Base-by-base conservation (phyloP, 2,113 vertebrate genomes). In the Monopterus albus region DNA sequence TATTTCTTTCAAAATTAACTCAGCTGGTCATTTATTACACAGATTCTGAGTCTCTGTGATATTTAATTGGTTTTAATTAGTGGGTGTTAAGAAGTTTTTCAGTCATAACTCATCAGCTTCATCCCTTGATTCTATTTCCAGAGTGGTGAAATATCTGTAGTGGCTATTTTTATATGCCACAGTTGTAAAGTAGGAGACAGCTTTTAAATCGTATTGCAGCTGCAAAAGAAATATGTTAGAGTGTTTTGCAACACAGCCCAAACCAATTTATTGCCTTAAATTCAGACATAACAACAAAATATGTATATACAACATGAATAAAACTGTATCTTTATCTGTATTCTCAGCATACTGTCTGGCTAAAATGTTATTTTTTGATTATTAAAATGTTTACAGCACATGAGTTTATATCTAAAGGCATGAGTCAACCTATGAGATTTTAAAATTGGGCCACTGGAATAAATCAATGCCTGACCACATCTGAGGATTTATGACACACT, bases 161-260 rank as follows among this genome's bases (percentile, higher is more conserved):
- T 91, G 90, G 89, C 49, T 82, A 26, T 74, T 73, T 77, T 86
- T 79, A 88, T 87, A 72, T 79, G 68, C 63, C 29, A 81, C 52
- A 67, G 79, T 40, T 84, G 68, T 84, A 79, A 82, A 39, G 72
- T 40, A 45, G 62, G 55, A 81, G 82, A 78, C 85, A 66, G 75
- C 57, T 66, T 75, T 85, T 64, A 80, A 73, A 59, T 45, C 2
- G 31, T 75, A 68, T 57, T 75, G 50, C 12, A 51, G 21, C 38
- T 77, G 62, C 53, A 72, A 76, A 82, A 55, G 0, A 56, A 75
- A 62, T 69, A 14, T 43, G 20, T 33, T 25, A 28, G 11, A 33
- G n/a, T 23, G 20, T 53, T 65, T 79, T 46, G 51, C 28, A 67
- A 33, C 58, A 55, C 46, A 23, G 58, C 40, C 21, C 36, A 50